Conservation (phyloP, 2,797 vertebrate genomes). For the Nyctalus aviator region DNA sequence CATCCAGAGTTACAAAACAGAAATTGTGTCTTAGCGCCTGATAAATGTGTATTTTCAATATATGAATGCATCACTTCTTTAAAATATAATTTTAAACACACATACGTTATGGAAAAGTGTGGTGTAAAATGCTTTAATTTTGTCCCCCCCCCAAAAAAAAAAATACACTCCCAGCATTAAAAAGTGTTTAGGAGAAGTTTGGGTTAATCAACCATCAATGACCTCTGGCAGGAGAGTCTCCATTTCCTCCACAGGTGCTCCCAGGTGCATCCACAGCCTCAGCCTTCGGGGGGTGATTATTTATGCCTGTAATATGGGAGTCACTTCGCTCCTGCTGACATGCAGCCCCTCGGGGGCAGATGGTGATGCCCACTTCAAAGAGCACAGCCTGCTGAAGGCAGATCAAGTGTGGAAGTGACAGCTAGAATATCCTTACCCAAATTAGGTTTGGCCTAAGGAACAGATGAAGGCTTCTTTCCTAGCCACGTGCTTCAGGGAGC, state of each 20-base stretch:
- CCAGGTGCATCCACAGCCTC: neutral
- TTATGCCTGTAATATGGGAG: neutral
- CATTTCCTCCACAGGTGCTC: neutral
- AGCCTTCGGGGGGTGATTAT: neutral
- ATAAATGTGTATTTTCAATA: neutral
- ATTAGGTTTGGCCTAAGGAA: slow-evolving; percentile 68
- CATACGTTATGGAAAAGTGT: neutral
- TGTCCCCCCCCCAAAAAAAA: neutral
- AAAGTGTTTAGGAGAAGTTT: neutral
- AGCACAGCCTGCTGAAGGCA: slow-evolving; percentile 60
- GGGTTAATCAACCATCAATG: neutral
- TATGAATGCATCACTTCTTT: neutral
- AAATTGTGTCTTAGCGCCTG: neutral
- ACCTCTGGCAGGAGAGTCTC: neutral
- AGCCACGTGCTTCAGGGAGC: slow-evolving; percentile 44
- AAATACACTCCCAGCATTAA: neutral
- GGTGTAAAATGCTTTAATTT: neutral
- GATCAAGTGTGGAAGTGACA: slow-evolving; percentile 66
- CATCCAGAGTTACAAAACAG: neutral
- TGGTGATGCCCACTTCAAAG: slow-evolving; percentile 68
- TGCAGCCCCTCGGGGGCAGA: slow-evolving; percentile 53
- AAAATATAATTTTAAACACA: neutral
- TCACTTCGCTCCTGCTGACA: slow-evolving; percentile 32
- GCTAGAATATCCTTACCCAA: slow-evolving; percentile 70
- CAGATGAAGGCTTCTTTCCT: slow-evolving; percentile 51